These are phyloP conservation scores for Anoura caudifer DNA, from an alignment of 2,113 vertebrate species.

Conservation along the genomic window DNA sequence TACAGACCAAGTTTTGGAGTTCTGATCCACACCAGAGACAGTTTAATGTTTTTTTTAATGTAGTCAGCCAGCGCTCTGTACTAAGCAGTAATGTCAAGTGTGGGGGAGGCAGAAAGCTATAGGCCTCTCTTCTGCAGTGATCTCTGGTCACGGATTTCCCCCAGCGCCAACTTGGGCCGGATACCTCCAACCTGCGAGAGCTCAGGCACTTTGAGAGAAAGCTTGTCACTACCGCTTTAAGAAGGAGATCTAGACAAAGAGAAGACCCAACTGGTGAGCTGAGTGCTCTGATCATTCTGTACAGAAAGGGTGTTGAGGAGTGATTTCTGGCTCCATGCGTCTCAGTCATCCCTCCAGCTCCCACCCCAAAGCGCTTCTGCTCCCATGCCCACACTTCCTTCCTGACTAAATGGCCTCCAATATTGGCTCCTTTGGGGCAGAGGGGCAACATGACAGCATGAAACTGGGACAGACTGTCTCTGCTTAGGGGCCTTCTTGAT, in stretches of 20 bases:
- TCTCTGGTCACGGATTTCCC: neutral
- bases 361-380: neutral
- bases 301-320: neutral
- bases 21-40: neutral
- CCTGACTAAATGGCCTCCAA: neutral
- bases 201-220: neutral
- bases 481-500: neutral
- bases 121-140: neutral
- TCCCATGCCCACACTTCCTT: neutral
- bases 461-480: neutral
- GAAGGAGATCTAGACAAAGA: neutral
- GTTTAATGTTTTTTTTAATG: neutral
- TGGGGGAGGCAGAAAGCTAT: neutral
- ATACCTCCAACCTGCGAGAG: neutral
- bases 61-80: neutral
- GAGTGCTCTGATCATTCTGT: neutral
- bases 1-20: neutral
- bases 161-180: rapidly evolving
- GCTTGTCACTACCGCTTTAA: neutral
- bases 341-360: neutral
- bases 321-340: no score
- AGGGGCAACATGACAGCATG: neutral
- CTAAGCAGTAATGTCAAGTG: neutral
- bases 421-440: neutral
- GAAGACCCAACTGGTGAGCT: neutral